A percentile compares a stretch with the other conserved stretches of the same genome.
Conservation (phyloP, 2,797 vertebrate genomes). For the Coreius guichenoti region DNA sequence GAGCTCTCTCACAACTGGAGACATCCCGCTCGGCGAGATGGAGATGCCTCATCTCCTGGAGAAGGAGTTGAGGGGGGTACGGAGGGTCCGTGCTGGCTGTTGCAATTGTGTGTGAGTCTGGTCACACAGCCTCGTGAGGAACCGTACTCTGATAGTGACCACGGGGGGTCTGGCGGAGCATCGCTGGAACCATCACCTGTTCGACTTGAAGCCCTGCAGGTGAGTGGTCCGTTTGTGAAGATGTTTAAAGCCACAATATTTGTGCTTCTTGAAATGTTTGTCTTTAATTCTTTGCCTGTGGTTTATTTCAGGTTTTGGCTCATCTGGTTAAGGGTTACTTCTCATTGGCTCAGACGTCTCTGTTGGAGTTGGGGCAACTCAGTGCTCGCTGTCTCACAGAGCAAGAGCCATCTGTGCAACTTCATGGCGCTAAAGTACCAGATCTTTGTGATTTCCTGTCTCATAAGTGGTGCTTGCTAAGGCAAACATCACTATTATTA, state of each 20-base stretch:
- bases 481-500: background rate
- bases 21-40: constrained; percentile 46
- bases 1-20: constrained; percentile 74
- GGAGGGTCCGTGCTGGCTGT: constrained; percentile 83
- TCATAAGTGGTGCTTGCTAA: background rate
- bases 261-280: background rate
- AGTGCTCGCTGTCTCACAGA: constrained; percentile 89
- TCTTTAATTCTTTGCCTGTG: constrained; percentile 2
- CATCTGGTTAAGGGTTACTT: constrained; percentile 94
- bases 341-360: constrained; percentile 79
- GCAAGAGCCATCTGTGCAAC: constrained; percentile 88
- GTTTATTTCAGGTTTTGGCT: constrained; percentile 84
- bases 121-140: constrained; percentile 86
- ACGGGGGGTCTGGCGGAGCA: constrained; percentile 35
- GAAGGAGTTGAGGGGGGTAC: constrained; percentile 60
- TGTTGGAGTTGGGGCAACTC: constrained; percentile 89
- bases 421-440: constrained; percentile 91
- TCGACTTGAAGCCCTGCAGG: constrained; percentile 93
- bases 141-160: constrained; percentile 82
- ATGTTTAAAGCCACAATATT: background rate
- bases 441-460: background rate
- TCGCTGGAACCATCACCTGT: constrained; percentile 89
- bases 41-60: constrained; percentile 47
- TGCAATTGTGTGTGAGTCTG: constrained; percentile 85
- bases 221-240: constrained; percentile 61